Percentiles rank a stretch among this genome's conserved stretches.
phyloP scores from a whole-genome alignment of 1,140 invertebrate genomes.

The Oppia nitens region DNA sequence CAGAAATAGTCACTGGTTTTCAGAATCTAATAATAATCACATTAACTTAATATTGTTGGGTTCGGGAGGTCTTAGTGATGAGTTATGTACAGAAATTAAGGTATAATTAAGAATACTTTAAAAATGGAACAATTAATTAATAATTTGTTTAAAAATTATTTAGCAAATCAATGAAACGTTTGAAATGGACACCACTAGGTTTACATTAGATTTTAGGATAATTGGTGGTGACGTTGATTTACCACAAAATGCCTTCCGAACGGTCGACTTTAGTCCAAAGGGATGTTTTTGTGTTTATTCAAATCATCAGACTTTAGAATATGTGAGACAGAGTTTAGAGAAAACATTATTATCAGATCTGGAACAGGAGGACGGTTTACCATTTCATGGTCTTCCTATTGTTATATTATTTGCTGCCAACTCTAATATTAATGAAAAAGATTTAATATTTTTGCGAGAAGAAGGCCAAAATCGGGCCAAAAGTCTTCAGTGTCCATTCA shows the following conservation, averaged over 20 bases:
- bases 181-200: conserved; percentile 60
- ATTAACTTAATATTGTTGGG: conserved; percentile 44
- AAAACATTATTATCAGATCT: conserved; percentile 77
- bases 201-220: conserved; percentile 63
- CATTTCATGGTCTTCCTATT: conserved; percentile 69
- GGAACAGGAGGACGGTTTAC: conserved; percentile 64
- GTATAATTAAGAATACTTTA: too few species aligned
- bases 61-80: conserved; percentile 52
- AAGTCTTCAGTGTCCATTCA: conserved; percentile 69
- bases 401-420: conserved; percentile 78
- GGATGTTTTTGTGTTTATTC: conserved; percentile 57
- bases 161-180: conserved; percentile 31
- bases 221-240: conserved; percentile 67
- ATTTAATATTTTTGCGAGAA: conserved; percentile 57
- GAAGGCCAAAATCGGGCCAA: conserved; percentile 77
- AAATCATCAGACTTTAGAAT: conserved; percentile 75
- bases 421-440: conserved; percentile 59
- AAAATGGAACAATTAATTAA: too few species aligned
- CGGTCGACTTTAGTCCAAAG: conserved; percentile 55
- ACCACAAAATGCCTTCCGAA: conserved; percentile 43
- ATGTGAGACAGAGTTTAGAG: conserved; percentile 72
- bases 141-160: too few species aligned
- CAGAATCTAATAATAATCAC: conserved; percentile 47
- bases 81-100: conserved; percentile 57
- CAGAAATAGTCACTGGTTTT: conserved; percentile 45